These are phyloP conservation scores for Trisateles emortualis DNA, from an alignment of 2,888 invertebrate species.

Conservation along the genomic window DNA sequence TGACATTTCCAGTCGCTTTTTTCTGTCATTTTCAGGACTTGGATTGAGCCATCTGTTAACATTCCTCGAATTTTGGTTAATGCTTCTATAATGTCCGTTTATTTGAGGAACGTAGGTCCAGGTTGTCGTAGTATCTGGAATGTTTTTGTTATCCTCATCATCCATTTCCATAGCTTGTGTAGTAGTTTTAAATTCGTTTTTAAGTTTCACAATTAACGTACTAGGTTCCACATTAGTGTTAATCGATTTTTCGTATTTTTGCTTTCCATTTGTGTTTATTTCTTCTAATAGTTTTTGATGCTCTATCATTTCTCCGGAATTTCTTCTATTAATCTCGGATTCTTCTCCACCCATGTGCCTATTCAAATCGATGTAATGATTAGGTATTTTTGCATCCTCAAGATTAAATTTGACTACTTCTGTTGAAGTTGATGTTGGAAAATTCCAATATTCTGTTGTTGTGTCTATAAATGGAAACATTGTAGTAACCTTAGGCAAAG, in stretches of 20 bases:
- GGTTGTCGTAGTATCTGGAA: constrained; percentile 50
- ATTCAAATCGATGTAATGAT: constrained; percentile 57
- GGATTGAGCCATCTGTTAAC: constrained; percentile 53
- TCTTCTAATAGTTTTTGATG: constrained; percentile 16
- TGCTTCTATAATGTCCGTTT: constrained; percentile 77
- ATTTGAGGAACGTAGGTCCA: constrained; percentile 75
- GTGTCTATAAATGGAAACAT: constrained; percentile 57
- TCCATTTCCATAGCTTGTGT: constrained; percentile 12
- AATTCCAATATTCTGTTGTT: constrained; percentile 46
- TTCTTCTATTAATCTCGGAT: constrained; percentile 35
- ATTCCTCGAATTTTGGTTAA: constrained; percentile 60
- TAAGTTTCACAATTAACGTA: constrained; percentile 63
- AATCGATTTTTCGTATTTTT: background rate
- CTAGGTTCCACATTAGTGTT: constrained; percentile 45
- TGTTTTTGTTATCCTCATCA: constrained; percentile 33
- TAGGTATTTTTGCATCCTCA: constrained; percentile 77
- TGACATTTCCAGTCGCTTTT: constrained; percentile 65
- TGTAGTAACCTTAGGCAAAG: constrained; percentile 51
- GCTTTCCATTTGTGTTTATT: background rate
- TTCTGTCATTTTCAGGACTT: constrained; percentile 65
- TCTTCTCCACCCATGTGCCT: constrained; percentile 33
- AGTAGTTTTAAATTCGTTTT: constrained; percentile 56
- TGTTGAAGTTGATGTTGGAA: constrained; percentile 57
- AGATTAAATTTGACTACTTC: constrained; percentile 74
- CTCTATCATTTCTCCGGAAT: constrained; percentile 23